phyloP scores from a whole-genome alignment of 2,888 invertebrate genomes.

The Notodonta dromedarius region DNA sequence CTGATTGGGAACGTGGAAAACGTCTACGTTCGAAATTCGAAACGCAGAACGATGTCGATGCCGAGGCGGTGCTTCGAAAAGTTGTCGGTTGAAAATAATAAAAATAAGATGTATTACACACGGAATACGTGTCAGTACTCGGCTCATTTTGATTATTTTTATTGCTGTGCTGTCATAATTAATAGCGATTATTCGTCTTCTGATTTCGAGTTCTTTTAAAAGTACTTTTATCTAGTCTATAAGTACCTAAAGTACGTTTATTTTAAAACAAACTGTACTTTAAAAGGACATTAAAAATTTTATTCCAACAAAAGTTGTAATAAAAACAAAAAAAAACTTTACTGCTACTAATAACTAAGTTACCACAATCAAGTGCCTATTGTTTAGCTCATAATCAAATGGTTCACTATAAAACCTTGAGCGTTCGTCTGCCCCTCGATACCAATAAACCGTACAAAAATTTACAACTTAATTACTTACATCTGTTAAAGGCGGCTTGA shows the following conservation, averaged over 20 bases:
- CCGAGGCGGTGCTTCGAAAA: constrained; percentile 52
- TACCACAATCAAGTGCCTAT: constrained; percentile 43
- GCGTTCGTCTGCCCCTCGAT: constrained; percentile 57
- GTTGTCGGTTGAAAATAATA: constrained; percentile 65
- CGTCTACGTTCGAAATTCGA: constrained; percentile 70
- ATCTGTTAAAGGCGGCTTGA: constrained; percentile 73
- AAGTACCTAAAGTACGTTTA: not conserved
- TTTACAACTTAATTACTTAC: constrained; percentile 81
- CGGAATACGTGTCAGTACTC: constrained; percentile 20
- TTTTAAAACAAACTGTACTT: too few relatives aligned
- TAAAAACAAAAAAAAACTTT: constrained; percentile 28
- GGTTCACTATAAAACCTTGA: constrained; percentile 41
- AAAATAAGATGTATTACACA: constrained; percentile 35
- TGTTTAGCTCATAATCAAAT: constrained; percentile 60
- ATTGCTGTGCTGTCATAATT: constrained; percentile 33
- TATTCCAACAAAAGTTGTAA: constrained; percentile 8
- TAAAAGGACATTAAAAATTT: not conserved
- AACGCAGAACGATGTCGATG: constrained; percentile 68
- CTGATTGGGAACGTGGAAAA: constrained; percentile 52
- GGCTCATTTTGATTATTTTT: constrained; percentile 29
- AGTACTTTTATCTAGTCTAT: not conserved
- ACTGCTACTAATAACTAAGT: constrained; percentile 25
- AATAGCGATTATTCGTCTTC: constrained; percentile 28
- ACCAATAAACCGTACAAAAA: constrained; percentile 65
- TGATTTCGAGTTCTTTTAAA: constrained; percentile 12